Percentiles rank a stretch among this genome's conserved stretches.
These are phyloP conservation scores for Dendrolimus kikuchii DNA, from an alignment of 1,140 invertebrate species.

Conservation along the genomic window DNA sequence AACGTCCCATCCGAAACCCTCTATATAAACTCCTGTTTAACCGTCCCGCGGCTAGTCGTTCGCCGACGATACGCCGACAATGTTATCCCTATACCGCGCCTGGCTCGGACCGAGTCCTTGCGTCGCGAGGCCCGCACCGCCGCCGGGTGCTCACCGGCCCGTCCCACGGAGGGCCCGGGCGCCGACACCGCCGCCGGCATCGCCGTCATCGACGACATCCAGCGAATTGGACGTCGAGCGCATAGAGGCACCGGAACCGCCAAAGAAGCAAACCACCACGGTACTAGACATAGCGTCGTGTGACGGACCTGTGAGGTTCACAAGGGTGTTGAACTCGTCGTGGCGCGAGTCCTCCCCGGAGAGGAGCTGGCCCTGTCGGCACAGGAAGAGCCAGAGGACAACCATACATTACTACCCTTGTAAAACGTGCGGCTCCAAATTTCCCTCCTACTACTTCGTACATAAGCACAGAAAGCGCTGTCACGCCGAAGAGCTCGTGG, in stretches of 20 bases:
- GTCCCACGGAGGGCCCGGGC: conserved; percentile 44
- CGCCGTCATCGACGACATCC: conserved; percentile 38
- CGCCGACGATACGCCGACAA: conserved; percentile 32
- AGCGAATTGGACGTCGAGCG: conserved; percentile 51
- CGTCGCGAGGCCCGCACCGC: conserved; percentile 58
- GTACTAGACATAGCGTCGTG: conserved; percentile 89
- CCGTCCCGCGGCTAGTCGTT: conserved; percentile 32
- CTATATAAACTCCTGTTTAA: conserved; percentile 26
- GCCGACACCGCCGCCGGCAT: conserved; percentile 42
- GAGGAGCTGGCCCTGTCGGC: conserved; percentile 66
- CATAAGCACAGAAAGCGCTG: conserved; percentile 92
- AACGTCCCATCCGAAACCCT: background rate
- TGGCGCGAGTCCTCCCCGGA: conserved; percentile 61
- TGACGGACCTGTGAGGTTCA: conserved; percentile 89
- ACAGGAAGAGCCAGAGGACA: conserved; percentile 75
- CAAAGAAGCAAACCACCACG: conserved; percentile 22
- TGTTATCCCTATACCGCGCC: conserved; percentile 79
- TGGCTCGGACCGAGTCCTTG: conserved; percentile 71
- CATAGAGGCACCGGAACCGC: conserved; percentile 37
- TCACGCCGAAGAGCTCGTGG: conserved; percentile 76
- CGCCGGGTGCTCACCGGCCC: conserved; percentile 49
- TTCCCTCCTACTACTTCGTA: conserved; percentile 94
- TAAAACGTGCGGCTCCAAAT: conserved; percentile 92
- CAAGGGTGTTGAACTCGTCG: conserved; percentile 40
- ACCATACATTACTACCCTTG: conserved; percentile 94